A percentile compares a stretch with the other conserved stretches of the same genome.
Conservation (phyloP, 1,140 invertebrate species). For the Tribolium madens region DNA sequence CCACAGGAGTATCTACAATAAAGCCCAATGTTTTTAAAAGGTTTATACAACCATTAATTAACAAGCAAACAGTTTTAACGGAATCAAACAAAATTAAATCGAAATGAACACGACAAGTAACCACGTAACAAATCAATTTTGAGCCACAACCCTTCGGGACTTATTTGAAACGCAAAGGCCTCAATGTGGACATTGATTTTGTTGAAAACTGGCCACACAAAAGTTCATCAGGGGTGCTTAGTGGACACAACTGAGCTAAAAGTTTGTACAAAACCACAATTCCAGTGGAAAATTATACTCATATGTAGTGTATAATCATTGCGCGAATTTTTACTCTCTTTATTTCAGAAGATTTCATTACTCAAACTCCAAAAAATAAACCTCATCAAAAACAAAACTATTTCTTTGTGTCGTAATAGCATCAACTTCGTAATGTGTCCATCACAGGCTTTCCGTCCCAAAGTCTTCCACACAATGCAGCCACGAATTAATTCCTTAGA, state of each 20-base stretch:
- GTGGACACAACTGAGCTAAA: neutral
- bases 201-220: neutral
- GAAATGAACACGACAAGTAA: neutral
- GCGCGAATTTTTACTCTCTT: neutral
- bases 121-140: constrained; percentile 20
- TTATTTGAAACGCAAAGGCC: neutral
- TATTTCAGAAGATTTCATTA: neutral
- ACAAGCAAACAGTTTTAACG: constrained; percentile 3
- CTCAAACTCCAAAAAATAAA: neutral
- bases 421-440: neutral
- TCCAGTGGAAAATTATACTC: neutral
- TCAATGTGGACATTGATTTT: constrained; percentile 17
- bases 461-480: neutral
- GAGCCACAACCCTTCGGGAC: neutral
- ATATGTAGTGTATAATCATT: too few relatives aligned
- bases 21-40: constrained; percentile 53
- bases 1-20: constrained; percentile 78
- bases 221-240: neutral
- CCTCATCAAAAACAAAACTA: neutral
- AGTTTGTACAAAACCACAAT: neutral
- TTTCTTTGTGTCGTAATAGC: neutral
- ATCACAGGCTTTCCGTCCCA: neutral
- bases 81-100: constrained; percentile 19
- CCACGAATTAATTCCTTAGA: neutral
- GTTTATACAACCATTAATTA: constrained; percentile 23